Base-by-base conservation (phyloP, 2,888 invertebrate genomes). In the Rhamphomyia laevipes region DNA sequence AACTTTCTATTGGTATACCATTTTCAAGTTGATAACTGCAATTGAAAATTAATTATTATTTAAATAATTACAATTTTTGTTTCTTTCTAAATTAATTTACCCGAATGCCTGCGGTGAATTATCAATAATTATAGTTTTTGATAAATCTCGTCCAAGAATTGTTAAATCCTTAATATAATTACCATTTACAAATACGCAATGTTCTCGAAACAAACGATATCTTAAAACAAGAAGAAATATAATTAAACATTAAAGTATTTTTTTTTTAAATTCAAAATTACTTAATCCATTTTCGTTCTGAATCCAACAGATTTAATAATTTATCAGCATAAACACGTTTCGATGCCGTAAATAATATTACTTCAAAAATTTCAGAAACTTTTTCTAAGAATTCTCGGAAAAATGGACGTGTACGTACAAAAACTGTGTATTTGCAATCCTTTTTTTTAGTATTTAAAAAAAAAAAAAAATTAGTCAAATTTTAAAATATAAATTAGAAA, bases 131-230 rank as follows among this genome's bases (percentile, higher is more conserved):
- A 90, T 81, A 35, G 88, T 88, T 70, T 85, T 87, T 18, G 90
- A 82, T 55, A 95, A 74, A 71, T 96, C 95, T 43, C 95, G 76
- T 13, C 94, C 94, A 45, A 96, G 76, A 57, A 95, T 94, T 11
- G 86, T 86, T 49, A 96, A 76, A 71, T 96, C 95, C 67, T 96
- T 95, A 54, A 96, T 91, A 68, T 95, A 96, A 73, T 94, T 94
- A 3, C 94, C 94, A 71, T 92, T 90, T 31, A 95, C 89, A 58
- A 90, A 87, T 0, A 94, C 85, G 63, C 95, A 96, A 64, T 96
- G 95, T 64, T 96, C 95, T 51, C 95, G 81, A 73, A 94, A 96
- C 55, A 96, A 72, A 48, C 95, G 82, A 67, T 86, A 80, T 57
- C 60, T 61, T 31, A 1, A 45, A 58, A 49, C n/a, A n/a, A n/a